Evolutionary conservation across 2,797 vertebrate species (phyloP).

Genomic region (Syngnathus acus): DNA sequence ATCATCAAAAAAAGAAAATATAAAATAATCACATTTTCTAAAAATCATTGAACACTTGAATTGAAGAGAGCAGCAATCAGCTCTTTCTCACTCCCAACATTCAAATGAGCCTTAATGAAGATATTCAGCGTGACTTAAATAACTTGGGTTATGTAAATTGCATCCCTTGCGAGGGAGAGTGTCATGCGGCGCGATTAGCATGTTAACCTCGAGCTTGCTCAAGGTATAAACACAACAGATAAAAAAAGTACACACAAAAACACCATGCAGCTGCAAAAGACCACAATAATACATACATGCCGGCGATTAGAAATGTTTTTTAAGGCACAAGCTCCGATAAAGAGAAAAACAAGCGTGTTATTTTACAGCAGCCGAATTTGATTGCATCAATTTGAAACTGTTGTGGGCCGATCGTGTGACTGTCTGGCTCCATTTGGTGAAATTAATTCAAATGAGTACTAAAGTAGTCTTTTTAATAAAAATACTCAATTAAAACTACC

Average conservation of each 20-base stretch:
- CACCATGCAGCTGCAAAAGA: conserved; percentile 8
- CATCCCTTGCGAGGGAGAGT: conserved; percentile 12
- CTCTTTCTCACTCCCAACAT: conserved; percentile 4
- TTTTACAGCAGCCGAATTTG: no score
- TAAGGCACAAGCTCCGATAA: no score
- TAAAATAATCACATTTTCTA: neutral
- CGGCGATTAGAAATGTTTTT: neutral
- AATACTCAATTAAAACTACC: no score
- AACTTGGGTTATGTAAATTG: conserved; percentile 22
- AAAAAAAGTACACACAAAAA: no score
- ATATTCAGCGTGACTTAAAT: conserved; percentile 22
- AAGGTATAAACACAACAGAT: neutral
- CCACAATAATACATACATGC: neutral
- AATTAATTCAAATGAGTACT: neutral
- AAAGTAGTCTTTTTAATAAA: no score
- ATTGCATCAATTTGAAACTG: no score
- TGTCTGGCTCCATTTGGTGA: neutral
- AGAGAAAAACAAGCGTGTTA: no score
- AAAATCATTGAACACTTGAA: neutral
- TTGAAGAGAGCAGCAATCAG: neutral
- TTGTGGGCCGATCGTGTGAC: neutral
- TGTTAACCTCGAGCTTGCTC: conserved; percentile 21
- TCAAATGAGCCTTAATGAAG: conserved; percentile 25
- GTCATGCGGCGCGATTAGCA: conserved; percentile 26
- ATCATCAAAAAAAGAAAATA: neutral